Evolutionary conservation across 2,113 vertebrate species (phyloP), one percentile per base, ranked within the genome.

Genomic region (Sphaerodactylus townsendi): DNA sequence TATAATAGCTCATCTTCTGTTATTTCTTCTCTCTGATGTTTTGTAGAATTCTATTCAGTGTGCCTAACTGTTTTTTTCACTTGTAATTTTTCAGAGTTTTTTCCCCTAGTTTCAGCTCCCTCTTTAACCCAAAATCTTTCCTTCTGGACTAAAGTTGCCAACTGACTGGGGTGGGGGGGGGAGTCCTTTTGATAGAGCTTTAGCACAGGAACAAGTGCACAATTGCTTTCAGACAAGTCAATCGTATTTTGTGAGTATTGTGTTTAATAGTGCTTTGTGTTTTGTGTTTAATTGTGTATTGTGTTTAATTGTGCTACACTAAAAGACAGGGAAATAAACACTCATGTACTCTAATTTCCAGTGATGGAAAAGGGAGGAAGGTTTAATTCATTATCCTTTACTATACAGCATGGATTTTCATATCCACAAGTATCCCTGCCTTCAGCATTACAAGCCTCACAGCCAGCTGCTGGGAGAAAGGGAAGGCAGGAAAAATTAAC

Each of bases 1-100:
- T 92, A 90, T 89, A 91, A 90, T 85, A 82, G 73, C 87, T 93
- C 83, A 90, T 90, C 89, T 92, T 90, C 89, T 88, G 85, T 89
- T 93, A 89, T 80, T 91, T 84, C 88, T 88, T 89, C 39, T 91
- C 82, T 87, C 44, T 90, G 68, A 23, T 80, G 64, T 92, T 93
- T 86, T 79, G 87, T 84, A 69, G 85, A 92, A 86, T 81, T 81
- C 39, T 87, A 87, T 93, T 89, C 82, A 84, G 86, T 87, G 86
- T 88, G 90, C 79, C 86, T 89, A 50, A 80, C n/a, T 35, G 37
- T 84, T 91, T 69, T 91, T 69, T 86, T 71, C 72, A 70, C 37
- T 86, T 81, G 75, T 86, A 66, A 62, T 71, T 65, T 71, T 82
- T 74, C 53, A 11, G 53, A 13, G 77, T 81, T 85, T 75, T 33